These are phyloP conservation scores for Lonchura striata DNA, from an alignment of 2,113 vertebrate species.

Conservation along the genomic window DNA sequence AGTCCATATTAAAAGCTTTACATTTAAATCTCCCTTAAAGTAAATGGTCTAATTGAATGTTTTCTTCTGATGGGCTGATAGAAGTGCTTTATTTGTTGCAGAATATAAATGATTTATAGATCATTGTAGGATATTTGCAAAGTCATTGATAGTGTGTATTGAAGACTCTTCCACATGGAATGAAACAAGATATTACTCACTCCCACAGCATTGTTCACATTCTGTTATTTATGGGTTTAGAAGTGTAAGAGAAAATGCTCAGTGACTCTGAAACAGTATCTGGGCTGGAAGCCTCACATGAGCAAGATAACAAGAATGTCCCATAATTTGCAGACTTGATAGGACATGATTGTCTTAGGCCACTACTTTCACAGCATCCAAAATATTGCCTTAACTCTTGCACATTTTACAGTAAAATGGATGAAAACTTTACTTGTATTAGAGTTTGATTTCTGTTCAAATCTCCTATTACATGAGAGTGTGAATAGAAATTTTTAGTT, in stretches of 20 bases:
- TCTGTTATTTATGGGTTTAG: background rate
- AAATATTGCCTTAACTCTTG: background rate
- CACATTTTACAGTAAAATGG: background rate
- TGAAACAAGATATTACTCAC: background rate
- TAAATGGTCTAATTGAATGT: slow-evolving; percentile 9
- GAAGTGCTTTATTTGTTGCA: background rate
- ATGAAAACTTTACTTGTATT: background rate
- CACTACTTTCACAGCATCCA: background rate
- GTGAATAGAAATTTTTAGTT: background rate
- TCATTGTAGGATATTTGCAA: background rate
- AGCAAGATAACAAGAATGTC: background rate
- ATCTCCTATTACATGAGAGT: background rate
- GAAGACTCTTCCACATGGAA: background rate
- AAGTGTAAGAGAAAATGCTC: background rate
- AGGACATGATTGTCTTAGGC: background rate
- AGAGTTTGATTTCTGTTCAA: background rate
- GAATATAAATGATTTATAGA: background rate
- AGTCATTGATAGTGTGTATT: background rate
- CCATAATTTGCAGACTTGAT: background rate
- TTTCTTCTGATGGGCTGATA: background rate
- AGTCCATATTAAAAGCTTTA: background rate
- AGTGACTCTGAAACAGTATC: background rate
- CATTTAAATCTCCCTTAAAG: slow-evolving; percentile 16
- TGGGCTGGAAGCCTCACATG: background rate
- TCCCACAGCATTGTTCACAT: background rate